These are phyloP conservation scores for Matsumurasca onukii DNA, from an alignment of 1,140 invertebrate genomes.

Conservation along the genomic window DNA sequence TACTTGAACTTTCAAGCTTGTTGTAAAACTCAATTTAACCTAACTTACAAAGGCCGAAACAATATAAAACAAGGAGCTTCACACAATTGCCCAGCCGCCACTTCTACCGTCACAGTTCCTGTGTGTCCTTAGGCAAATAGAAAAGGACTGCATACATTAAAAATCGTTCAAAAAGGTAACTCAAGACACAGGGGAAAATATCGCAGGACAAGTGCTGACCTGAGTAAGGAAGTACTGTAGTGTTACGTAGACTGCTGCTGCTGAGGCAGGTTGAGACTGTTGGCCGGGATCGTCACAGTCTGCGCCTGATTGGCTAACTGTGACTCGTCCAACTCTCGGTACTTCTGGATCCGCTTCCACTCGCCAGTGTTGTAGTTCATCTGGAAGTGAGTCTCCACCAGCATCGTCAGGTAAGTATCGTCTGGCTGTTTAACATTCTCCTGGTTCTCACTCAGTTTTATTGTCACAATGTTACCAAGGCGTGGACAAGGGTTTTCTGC, in stretches of 20 bases:
- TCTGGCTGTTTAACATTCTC: slow-evolving; percentile 77
- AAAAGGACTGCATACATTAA: too few relatives aligned
- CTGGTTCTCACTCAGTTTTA: slow-evolving; percentile 86
- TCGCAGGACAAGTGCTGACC: too few relatives aligned
- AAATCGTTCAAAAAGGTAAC: too few relatives aligned
- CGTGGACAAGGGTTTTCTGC: slow-evolving; percentile 96
- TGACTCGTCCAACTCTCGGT: slow-evolving; percentile 48
- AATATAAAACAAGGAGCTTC: too few relatives aligned
- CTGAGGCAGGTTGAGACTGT: neutral
- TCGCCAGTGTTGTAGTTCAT: slow-evolving; percentile 96
- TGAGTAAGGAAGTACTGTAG: too few relatives aligned
- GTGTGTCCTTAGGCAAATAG: too few relatives aligned
- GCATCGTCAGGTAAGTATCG: slow-evolving; percentile 62
- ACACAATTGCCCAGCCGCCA: too few relatives aligned
- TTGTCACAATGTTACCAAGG: slow-evolving; percentile 89
- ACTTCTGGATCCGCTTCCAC: slow-evolving; percentile 90
- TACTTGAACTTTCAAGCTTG: too few relatives aligned
- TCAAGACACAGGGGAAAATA: too few relatives aligned
- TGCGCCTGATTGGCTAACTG: neutral
- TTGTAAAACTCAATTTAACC: too few relatives aligned
- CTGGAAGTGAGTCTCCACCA: slow-evolving; percentile 92
- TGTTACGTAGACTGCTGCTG: neutral
- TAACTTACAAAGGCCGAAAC: too few relatives aligned
- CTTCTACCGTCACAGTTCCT: too few relatives aligned
- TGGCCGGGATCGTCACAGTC: neutral